These are phyloP conservation scores for Hydrolagus colliei DNA, from an alignment of 2,797 vertebrate genomes.

Conservation along the genomic window DNA sequence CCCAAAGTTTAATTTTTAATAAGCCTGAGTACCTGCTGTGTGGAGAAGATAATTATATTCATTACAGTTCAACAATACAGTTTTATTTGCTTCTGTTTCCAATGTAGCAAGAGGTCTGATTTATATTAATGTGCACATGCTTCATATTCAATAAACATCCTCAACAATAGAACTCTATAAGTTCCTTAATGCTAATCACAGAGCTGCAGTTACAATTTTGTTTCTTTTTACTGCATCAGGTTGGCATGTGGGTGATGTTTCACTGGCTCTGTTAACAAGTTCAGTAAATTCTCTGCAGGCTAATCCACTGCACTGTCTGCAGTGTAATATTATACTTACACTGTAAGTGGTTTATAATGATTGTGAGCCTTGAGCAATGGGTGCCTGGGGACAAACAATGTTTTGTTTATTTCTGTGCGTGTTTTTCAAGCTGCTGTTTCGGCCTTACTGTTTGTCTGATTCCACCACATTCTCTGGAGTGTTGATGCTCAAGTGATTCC, in stretches of 20 bases:
- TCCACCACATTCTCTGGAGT: not conserved
- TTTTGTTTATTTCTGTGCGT: not conserved
- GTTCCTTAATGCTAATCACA: conserved; percentile 42
- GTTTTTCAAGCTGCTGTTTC: not conserved
- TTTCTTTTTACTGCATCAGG: conserved; percentile 45
- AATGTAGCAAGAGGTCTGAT: conserved; percentile 43
- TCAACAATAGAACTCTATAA: conserved; percentile 46
- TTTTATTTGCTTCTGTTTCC: conserved; percentile 38
- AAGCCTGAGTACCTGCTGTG: conserved; percentile 8
- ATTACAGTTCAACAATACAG: conserved; percentile 37
- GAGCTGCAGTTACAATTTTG: conserved; percentile 45
- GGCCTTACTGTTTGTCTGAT: not conserved
- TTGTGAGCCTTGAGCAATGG: conserved; percentile 37
- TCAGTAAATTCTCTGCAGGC: conserved; percentile 50
- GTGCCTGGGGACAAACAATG: conserved; percentile 34
- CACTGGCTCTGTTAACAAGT: conserved; percentile 46
- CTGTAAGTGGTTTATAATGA: conserved; percentile 34
- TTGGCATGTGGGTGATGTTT: conserved; percentile 48
- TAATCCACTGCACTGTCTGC: conserved; percentile 37
- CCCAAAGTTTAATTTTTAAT: not conserved
- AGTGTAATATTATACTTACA: conserved; percentile 44
- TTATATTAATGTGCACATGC: conserved; percentile 47
- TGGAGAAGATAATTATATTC: conserved; percentile 32
- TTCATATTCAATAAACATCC: conserved; percentile 45
- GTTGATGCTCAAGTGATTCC: too few species aligned